Base-by-base conservation (phyloP, 2,797 vertebrate species). In the Propithecus perrieri region DNA sequence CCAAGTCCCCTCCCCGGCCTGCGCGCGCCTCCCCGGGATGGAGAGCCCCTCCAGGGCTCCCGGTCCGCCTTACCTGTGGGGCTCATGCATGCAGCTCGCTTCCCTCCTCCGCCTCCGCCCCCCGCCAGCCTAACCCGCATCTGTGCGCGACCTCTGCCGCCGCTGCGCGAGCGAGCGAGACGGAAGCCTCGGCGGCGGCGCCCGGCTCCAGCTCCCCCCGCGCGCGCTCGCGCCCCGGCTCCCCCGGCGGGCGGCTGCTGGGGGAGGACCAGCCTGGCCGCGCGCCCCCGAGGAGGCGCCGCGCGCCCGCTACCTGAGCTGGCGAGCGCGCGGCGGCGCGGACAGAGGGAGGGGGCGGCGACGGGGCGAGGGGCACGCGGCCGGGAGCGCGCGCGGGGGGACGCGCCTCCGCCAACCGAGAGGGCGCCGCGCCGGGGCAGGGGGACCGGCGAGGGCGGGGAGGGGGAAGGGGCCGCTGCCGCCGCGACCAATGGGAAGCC, bases 81-180 rank as follows among this genome's bases (percentile, higher is more conserved):
- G 92, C 95, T 96, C 96, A 92, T 92, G 96, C 97, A 78, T 41
- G 88, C 96, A 96, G 95, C 96, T 79, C 50, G 92, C 94, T 95
- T 67, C 87, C 94, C 97, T 65, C 96, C 96, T 88, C 97, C 96
- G 86, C 96, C 97, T 81, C 92, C 96, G 78, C 92, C 95, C 95
- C 93, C 46, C 91, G 80, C 93, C 85, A 12, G 91, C 22, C 96
- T 94, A 75, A 86, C 96, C 97, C 96, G 97, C 97, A 97, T 97
- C 97, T 94, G 97, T 92, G 96, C 96, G 96, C 97, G 97, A 97
- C 97, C 97, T 96, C 97, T 94, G 96, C 96, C 38, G 96, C 97
- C 92, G 97, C 97, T 78, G 78, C 95, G 48, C 91, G 28, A 93
- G 87, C 92, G 35, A 93, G 87, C 92, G 46, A 94, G 89, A 96